phyloP scores from a whole-genome alignment of 2,888 invertebrate species.

The Drosophila neotestacea region DNA sequence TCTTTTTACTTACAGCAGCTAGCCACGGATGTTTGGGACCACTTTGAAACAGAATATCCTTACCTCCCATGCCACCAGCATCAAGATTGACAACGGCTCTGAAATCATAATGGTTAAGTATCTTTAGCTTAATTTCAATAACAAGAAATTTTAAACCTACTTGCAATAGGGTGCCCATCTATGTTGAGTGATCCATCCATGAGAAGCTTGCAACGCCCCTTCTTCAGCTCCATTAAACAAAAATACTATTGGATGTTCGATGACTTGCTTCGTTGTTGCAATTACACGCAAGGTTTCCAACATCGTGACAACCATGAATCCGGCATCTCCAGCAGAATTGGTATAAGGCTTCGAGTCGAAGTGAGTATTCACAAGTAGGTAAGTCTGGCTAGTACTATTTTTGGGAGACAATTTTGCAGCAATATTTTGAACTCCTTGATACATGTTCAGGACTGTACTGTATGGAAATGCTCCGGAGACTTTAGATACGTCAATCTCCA shows the following conservation, averaged over 20 bases:
- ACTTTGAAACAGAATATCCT: slow-evolving; percentile 95
- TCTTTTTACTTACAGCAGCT: slow-evolving; percentile 85
- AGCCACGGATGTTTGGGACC: slow-evolving; percentile 90
- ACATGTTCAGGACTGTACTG: slow-evolving; percentile 80
- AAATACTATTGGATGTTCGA: slow-evolving; percentile 87
- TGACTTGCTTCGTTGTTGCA: slow-evolving; percentile 83
- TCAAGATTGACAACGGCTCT: slow-evolving; percentile 94
- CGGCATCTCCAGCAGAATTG: slow-evolving; percentile 90
- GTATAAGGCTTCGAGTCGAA: slow-evolving; percentile 96
- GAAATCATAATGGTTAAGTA: no score
- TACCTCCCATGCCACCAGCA: slow-evolving; percentile 95
- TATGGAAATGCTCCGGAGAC: slow-evolving; percentile 65
- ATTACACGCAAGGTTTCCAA: slow-evolving; percentile 86
- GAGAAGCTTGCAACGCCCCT: slow-evolving; percentile 88
- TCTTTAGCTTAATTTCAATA: not conserved
- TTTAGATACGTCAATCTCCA: slow-evolving; percentile 79
- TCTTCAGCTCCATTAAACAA: slow-evolving; percentile 90
- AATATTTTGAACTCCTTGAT: slow-evolving; percentile 81
- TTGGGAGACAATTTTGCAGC: slow-evolving; percentile 78
- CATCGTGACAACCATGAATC: slow-evolving; percentile 88
- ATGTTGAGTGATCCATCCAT: slow-evolving; percentile 89
- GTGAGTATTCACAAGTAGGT: slow-evolving; percentile 93
- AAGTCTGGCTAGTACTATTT: slow-evolving; percentile 68
- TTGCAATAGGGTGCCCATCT: slow-evolving; percentile 91
- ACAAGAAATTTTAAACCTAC: slow-evolving; percentile 35